These are phyloP conservation scores for Siphlonurus alternatus DNA, from an alignment of 2,888 invertebrate genomes.

Conservation along the genomic window DNA sequence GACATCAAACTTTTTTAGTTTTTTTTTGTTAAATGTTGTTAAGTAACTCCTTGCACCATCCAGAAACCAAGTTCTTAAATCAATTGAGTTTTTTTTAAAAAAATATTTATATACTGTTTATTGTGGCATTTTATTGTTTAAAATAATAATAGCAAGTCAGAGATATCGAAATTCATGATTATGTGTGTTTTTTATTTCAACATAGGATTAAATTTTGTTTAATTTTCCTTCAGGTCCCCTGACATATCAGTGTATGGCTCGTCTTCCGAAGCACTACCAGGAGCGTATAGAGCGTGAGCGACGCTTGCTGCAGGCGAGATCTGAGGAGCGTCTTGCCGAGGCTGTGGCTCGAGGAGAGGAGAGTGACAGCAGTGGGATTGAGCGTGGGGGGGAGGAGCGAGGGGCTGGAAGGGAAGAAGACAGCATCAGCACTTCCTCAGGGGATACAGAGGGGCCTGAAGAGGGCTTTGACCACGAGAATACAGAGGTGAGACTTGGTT, in stretches of 20 bases:
- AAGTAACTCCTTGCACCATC: background rate
- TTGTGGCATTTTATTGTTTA: too few relatives aligned
- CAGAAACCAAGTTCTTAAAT: background rate
- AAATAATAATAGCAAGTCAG: too few relatives aligned
- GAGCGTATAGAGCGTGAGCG: conserved; percentile 22
- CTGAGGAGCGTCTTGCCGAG: conserved; percentile 37
- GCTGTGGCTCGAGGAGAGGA: conserved; percentile 34
- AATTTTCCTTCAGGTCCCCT: conserved; percentile 32
- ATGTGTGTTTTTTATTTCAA: too few relatives aligned
- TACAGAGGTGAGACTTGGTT: conserved; percentile 18
- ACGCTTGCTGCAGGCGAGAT: conserved; percentile 13
- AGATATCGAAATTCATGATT: too few relatives aligned
- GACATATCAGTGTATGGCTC: conserved; percentile 69
- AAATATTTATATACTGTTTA: too few relatives aligned
- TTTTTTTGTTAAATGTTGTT: background rate
- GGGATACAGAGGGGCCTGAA: conserved; percentile 54
- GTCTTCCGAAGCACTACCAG: conserved; percentile 67
- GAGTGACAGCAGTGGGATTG: conserved; percentile 30
- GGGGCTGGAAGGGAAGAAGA: conserved; percentile 13
- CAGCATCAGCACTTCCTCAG: conserved; percentile 26
- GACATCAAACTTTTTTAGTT: background rate
- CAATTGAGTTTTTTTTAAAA: conserved; percentile 1
- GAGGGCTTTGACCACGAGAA: conserved; percentile 26
- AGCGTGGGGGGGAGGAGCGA: conserved; percentile 18
- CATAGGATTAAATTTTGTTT: background rate